phyloP scores from a whole-genome alignment of 2,797 vertebrate genomes.

The Tinamus major region DNA sequence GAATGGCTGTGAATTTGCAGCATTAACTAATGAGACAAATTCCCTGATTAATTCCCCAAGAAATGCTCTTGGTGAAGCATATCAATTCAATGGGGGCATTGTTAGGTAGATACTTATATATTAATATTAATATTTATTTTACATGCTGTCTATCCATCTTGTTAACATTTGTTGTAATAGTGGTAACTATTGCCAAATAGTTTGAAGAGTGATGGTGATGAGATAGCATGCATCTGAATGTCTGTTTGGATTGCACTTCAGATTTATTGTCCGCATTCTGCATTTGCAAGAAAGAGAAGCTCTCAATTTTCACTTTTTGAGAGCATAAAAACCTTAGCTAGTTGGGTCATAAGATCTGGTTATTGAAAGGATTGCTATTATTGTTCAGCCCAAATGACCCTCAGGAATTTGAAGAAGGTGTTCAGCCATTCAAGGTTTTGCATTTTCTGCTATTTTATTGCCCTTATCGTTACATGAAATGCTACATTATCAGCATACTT shows the following conservation, averaged over 20 bases:
- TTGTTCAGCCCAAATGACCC: background rate
- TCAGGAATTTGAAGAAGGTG: slow-evolving; percentile 44
- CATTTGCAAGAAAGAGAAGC: slow-evolving; percentile 1
- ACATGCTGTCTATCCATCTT: slow-evolving; percentile 18
- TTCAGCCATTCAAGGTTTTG: background rate
- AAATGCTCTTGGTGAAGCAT: background rate
- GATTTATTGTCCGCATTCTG: slow-evolving; percentile 8
- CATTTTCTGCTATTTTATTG: slow-evolving; percentile 59
- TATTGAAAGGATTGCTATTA: slow-evolving; percentile 38
- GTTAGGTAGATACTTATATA: background rate
- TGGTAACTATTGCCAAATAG: slow-evolving; percentile 39
- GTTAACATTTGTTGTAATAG: slow-evolving; percentile 56
- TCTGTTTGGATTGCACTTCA: slow-evolving; percentile 1
- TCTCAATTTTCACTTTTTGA: slow-evolving; percentile 31
- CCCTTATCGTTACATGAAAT: slow-evolving; percentile 41
- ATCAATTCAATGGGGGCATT: slow-evolving; percentile 39
- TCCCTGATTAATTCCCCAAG: background rate
- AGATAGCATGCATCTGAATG: background rate
- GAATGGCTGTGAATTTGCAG: background rate
- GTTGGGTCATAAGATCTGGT: slow-evolving; percentile 17
- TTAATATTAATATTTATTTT: slow-evolving; percentile 54
- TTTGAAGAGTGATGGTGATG: slow-evolving; percentile 28
- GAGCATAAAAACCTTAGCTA: slow-evolving; percentile 3
- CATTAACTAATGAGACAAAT: background rate
- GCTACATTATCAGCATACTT: slow-evolving; percentile 45